Conservation (phyloP, 1,140 invertebrate species). For the Drosophila biarmipes region DNA sequence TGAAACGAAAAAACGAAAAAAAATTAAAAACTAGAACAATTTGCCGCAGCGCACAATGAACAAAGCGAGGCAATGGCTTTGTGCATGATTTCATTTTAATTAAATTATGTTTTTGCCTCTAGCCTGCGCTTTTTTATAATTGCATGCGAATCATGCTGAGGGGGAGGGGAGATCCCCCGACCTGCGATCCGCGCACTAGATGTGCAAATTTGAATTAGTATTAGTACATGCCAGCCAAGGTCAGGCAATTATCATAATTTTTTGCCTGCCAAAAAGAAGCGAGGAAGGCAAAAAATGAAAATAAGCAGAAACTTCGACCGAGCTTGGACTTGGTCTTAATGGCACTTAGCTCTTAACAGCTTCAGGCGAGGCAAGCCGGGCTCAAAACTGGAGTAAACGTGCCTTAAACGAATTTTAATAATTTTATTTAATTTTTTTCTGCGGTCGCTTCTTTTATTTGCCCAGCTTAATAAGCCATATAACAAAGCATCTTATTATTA, state of each 20-base stretch:
- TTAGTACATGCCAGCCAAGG: constrained; percentile 72
- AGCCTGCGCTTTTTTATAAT: constrained; percentile 67
- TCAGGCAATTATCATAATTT: constrained; percentile 82
- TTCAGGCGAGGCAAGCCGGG: constrained; percentile 16
- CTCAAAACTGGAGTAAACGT: constrained; percentile 80
- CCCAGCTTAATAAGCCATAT: constrained; percentile 48
- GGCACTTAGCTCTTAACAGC: constrained; percentile 50
- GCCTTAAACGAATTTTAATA: constrained; percentile 70
- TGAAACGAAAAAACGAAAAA: constrained; percentile 41
- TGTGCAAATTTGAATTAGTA: constrained; percentile 75
- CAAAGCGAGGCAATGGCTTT: constrained; percentile 79
- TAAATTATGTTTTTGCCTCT: constrained; percentile 76
- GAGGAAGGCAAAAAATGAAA: constrained; percentile 39
- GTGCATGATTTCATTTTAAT: constrained; percentile 83
- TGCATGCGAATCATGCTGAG: constrained; percentile 60
- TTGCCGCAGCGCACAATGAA: constrained; percentile 74
- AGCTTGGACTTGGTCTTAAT: constrained; percentile 47
- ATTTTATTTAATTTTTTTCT: constrained; percentile 35
- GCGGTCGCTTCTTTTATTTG: constrained; percentile 20
- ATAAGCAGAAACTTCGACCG: constrained; percentile 35
- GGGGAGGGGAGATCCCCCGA: constrained; percentile 1
- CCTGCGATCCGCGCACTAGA: constrained; percentile 33
- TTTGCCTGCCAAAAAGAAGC: constrained; percentile 49
- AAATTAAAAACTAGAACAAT: constrained; percentile 77
- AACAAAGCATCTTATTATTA: constrained; percentile 62